These are phyloP conservation scores for Oxyura jamaicensis DNA, from an alignment of 2,113 vertebrate species.

Conservation along the genomic window DNA sequence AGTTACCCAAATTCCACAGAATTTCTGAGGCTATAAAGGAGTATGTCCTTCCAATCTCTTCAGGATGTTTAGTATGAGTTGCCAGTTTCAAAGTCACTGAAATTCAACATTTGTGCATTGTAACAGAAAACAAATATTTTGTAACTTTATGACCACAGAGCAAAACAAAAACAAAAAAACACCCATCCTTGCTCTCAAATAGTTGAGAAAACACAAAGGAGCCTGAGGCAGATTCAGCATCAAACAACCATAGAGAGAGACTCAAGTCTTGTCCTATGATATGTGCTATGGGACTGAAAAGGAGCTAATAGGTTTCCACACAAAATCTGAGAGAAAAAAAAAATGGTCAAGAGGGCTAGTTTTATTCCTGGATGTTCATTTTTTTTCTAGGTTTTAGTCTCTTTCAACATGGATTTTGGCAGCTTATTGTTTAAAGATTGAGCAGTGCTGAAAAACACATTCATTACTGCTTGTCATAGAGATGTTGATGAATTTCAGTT, in stretches of 20 bases:
- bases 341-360: background rate
- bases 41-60: background rate
- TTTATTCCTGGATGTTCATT: background rate
- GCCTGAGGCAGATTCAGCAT: background rate
- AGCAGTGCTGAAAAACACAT: slow-evolving; percentile 47
- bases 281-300: background rate
- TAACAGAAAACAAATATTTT: background rate
- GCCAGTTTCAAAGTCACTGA: background rate
- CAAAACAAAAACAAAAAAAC: background rate
- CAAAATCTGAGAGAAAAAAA: background rate
- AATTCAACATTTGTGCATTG: background rate
- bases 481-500: slow-evolving; percentile 48
- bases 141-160: background rate
- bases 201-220: background rate
- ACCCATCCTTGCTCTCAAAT: background rate
- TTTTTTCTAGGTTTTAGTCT: background rate
- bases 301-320: background rate
- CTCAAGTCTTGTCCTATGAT: background rate
- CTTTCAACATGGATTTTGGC: background rate
- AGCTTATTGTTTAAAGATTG: slow-evolving; percentile 49
- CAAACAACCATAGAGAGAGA: background rate
- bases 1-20: background rate
- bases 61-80: background rate
- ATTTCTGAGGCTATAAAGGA: background rate
- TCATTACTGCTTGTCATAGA: slow-evolving; percentile 46